Evolutionary conservation across 2,113 vertebrate genomes (phyloP).

Genomic region (Campylomormyrus tamandua): DNA sequence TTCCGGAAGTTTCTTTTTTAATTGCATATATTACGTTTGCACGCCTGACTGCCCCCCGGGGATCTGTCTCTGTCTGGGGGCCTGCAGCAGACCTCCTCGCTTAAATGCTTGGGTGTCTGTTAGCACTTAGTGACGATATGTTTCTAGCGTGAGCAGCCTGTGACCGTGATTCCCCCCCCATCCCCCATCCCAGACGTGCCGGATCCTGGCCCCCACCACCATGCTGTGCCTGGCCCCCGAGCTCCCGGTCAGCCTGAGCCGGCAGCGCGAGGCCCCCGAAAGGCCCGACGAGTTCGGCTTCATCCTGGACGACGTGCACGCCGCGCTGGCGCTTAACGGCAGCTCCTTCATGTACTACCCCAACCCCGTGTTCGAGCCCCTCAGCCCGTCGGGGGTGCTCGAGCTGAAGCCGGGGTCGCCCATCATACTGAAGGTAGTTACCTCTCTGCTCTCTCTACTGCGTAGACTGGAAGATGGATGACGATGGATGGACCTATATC

Average conservation of each 20-base stretch:
- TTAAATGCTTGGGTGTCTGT: neutral
- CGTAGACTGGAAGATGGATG: neutral
- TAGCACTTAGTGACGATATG: neutral
- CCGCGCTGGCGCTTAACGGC: conserved; percentile 83
- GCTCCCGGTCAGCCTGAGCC: conserved; percentile 64
- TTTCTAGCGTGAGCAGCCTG: neutral
- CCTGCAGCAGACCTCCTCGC: neutral
- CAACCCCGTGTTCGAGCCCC: conserved; percentile 86
- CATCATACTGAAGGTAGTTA: conserved; percentile 89
- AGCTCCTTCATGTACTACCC: conserved; percentile 93
- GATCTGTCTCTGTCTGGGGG: neutral
- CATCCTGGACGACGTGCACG: conserved; percentile 85
- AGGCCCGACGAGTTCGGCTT: conserved; percentile 92
- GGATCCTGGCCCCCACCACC: conserved; percentile 76
- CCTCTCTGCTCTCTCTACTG: neutral
- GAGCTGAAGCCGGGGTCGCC: conserved; percentile 95
- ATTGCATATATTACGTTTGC: neutral
- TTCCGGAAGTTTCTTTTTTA: neutral
- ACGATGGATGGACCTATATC: neutral
- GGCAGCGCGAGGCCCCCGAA: conserved; percentile 72
- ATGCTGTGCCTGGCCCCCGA: conserved; percentile 93
- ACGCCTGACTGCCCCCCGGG: too few relatives aligned
- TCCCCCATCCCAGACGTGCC: conserved; percentile 62
- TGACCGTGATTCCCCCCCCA: neutral
- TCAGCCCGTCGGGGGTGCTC: conserved; percentile 78